Evolutionary conservation across 2,888 invertebrate species (phyloP), one percentile per base, ranked within the genome.

Genomic region (Lapara coniferarum): DNA sequence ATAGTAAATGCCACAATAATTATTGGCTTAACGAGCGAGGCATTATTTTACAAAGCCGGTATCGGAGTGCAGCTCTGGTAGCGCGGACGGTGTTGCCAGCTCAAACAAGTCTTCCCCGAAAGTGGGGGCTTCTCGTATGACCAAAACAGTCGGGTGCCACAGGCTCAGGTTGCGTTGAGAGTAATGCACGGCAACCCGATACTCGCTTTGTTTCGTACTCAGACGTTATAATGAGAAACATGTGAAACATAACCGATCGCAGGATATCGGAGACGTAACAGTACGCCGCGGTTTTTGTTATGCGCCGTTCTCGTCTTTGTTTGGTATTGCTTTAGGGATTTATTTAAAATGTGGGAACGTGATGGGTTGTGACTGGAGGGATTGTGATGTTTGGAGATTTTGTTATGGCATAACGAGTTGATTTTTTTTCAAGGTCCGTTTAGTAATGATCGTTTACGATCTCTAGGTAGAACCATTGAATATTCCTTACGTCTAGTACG

Each of bases 211-310:
- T 92, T 92, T 90, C 90, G 85, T 84, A 84, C 85, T 78, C 89
- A 91, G 90, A 91, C 90, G 89, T 81, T 88, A 89, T 92, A 92
- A 92, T 91, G 91, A 92, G 92, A 90, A 90, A 88, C 90, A 90
- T 89, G 89, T 89, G 92, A 89, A 90, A 89, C 83, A 87, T 86
- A 89, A 90, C 89, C 91, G 90, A 91, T 88, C 86, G 87, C 82
- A 81, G 87, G 91, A 80, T 86, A 91, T 85, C 74, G 82, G 91
- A 92, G 88, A 89, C 75, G 91, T 84, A 90, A 91, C 80, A 79
- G 75, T 86, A 92, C 80, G 80, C 85, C 86, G 77, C 74, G 83
- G 84, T 83, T 87, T 86, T 82, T 83, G 83, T 83, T 79, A 73
- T 71, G 72, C 77, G 74, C 74, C 73, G 73, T 78, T 80, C 79